Conservation (phyloP, 2,888 invertebrate species). For the Lacanobia oleracea region DNA sequence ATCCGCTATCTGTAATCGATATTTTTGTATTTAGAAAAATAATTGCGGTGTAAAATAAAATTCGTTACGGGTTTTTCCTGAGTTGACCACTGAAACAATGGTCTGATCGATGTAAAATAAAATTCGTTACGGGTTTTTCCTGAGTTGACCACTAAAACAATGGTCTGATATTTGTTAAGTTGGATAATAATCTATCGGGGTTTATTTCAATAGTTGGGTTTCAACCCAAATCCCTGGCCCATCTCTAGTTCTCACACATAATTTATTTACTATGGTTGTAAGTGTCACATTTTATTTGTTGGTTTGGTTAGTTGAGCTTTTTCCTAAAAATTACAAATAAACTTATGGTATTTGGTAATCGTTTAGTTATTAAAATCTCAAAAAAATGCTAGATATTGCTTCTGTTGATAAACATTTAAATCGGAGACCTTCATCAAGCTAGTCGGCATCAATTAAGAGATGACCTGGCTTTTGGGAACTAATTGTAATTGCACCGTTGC, state of each 20-base stretch:
- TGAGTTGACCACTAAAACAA: neutral
- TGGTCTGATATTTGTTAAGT: neutral
- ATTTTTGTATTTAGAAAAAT: neutral
- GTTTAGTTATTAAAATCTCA: too few species aligned
- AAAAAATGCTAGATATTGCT: neutral
- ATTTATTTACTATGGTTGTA: neutral
- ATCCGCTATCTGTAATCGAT: conserved; percentile 93
- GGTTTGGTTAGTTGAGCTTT: too few species aligned
- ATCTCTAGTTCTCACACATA: neutral
- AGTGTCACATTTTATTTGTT: neutral
- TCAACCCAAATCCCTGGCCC: neutral
- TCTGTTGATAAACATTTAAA: neutral
- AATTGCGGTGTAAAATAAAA: neutral
- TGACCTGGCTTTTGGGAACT: neutral
- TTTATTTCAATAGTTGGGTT: neutral
- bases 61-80: neutral
- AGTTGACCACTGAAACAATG: neutral
- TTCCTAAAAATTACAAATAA: too few species aligned
- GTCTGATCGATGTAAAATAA: too few species aligned
- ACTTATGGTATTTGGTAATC: too few species aligned
- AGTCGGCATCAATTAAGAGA: neutral
- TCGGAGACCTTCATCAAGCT: conserved; percentile 1
- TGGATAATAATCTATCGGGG: neutral
- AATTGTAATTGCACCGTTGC: conserved; percentile 24
- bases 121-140: neutral